A percentile compares a stretch with the other conserved stretches of the same genome.
phyloP scores from a whole-genome alignment of 2,113 vertebrate species.

The Cercocebus atys region DNA sequence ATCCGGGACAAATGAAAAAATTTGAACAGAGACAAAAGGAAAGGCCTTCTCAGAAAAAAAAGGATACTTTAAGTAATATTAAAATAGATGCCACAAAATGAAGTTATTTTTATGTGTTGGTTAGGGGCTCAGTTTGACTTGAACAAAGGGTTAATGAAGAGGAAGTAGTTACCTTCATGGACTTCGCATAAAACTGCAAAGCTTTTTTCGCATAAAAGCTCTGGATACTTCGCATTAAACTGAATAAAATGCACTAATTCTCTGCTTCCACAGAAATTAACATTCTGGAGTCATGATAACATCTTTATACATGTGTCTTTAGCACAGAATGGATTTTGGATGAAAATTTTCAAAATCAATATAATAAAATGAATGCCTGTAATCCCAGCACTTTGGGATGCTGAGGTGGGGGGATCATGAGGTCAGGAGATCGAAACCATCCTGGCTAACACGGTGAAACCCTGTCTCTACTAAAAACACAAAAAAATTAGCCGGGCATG shows the following conservation, averaged over 20 bases:
- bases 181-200: too few relatives aligned
- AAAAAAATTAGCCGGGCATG: too few relatives aligned
- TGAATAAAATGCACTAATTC: background rate
- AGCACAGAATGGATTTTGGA: background rate
- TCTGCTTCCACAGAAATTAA: background rate
- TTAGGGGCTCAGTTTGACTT: background rate
- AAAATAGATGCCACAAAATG: background rate
- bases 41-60: background rate
- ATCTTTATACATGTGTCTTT: background rate
- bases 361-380: background rate
- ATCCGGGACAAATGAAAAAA: background rate
- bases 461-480: too few relatives aligned
- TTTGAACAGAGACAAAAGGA: background rate
- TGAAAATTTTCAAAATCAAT: background rate
- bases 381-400: too few relatives aligned
- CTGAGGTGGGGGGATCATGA: too few relatives aligned
- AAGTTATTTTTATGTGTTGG: background rate
- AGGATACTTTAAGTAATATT: constrained; percentile 4
- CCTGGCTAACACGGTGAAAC: too few relatives aligned
- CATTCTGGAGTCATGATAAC: background rate
- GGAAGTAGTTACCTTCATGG: background rate
- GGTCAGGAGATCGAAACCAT: too few relatives aligned
- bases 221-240: background rate
- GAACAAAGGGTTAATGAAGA: background rate
- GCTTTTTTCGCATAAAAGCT: background rate